Conservation (phyloP, 2,113 vertebrate species). For the Myotis davidii region DNA sequence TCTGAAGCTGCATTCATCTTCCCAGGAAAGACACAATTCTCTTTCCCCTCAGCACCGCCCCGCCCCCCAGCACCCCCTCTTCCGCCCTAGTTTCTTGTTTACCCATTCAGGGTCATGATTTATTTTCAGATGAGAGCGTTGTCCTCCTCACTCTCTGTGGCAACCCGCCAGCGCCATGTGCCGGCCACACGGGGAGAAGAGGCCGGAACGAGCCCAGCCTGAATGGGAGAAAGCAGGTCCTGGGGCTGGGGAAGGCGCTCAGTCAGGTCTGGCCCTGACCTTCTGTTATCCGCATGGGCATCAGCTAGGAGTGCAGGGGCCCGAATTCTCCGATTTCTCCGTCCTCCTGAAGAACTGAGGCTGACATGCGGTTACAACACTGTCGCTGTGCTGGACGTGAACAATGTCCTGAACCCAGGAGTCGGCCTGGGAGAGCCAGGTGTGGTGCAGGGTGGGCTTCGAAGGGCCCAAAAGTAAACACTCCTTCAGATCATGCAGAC, state of each 20-base stretch:
- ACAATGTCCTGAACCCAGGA: constrained; percentile 71
- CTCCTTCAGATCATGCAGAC: not conserved
- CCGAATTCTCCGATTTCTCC: constrained; percentile 84
- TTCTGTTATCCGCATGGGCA: constrained; percentile 72
- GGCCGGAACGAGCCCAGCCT: not conserved
- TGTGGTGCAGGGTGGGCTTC: not conserved
- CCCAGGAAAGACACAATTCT: not conserved
- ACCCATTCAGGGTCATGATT: not conserved
- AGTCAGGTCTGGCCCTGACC: not conserved
- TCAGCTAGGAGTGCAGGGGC: constrained; percentile 80
- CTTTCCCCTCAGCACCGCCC: not conserved
- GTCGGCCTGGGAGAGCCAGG: constrained; percentile 80
- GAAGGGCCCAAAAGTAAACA: not conserved
- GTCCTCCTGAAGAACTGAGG: constrained; percentile 84
- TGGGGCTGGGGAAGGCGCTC: not conserved
- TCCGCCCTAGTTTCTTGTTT: constrained; percentile 40
- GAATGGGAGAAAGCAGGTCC: not conserved
- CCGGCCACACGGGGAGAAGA: not conserved
- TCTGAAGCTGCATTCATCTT: not conserved
- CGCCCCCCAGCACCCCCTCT: not conserved
- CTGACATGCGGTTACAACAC: constrained; percentile 83
- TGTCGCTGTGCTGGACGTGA: constrained; percentile 85
- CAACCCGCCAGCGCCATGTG: not conserved
- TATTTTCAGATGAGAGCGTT: not conserved
- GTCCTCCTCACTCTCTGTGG: not conserved